Evolutionary conservation across 1,140 invertebrate genomes (phyloP), one percentile per base, ranked within the genome.

Genomic region (Macrobrachium nipponense): DNA sequence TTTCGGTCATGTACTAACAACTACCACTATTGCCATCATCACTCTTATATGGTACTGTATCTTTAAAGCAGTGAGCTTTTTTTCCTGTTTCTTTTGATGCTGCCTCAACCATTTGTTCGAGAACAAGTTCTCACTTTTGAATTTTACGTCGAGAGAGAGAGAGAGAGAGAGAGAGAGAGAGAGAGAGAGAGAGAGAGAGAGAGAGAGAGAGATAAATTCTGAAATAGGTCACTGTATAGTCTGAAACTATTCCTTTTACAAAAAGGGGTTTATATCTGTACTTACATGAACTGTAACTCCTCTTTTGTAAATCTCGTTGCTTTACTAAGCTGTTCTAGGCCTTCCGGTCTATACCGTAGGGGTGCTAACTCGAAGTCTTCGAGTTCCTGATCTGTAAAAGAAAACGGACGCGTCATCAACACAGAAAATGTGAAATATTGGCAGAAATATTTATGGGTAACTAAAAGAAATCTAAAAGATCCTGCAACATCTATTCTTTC

Each of bases 281-380:
- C 88, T 87, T 76, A 89, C 88, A 89, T 89, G 80, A 87, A 89
- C 73, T 89, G 88, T 6, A 89, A 79, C 78, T 89, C 88, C 18
- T 89, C 86, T 72, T 89, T 89, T 12, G 86, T 72, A 60, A 89
- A 89, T 51, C 88, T 77, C 3, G 88, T 87, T 17, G 77, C 87
- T 27, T 87, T 82, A 27, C 85, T 86, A 14, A 89, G 82, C 76
- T 89, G 88, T 11, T 89, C 82, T 4, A 89, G 61, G 4, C 85
- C 82, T 51, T 85, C 82, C 14, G 88, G 88, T 17, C 86, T 78
- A 83, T 89, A 89, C 27, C 88, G 82, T 3, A 86, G 68, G 8
- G 88, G 88, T 18, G 86, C 80, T 10, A 87, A 60, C 51, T 89
- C 88, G 43, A 89, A 79, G 73, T 87, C 83, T 73, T 89, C 86